Evolutionary conservation across 2,113 vertebrate species (phyloP), one percentile per base, ranked within the genome.

Genomic region (Ciconia maguari): DNA sequence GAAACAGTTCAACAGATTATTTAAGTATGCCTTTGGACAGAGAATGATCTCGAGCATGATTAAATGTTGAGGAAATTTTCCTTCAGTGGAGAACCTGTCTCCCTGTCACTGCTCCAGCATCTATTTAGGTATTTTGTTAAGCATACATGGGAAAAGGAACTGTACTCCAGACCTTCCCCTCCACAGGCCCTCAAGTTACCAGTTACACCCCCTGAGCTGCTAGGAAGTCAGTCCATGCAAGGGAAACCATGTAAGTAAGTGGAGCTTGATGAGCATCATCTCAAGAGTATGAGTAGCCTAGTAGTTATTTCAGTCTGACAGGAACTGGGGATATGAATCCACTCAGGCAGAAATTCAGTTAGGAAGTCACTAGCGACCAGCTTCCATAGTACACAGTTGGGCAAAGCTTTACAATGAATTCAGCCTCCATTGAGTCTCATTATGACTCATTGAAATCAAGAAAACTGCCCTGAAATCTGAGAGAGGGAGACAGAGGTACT

Each of bases 381-480:
- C 27, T 66, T 64, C 52, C 51, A 6, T 4, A 20, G 10, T 7
- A 19, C 0, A 3, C 17, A 52, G 4, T 0, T 48, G 34, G 13
- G 30, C 55, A 80, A 74, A 2, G 9, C 4, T 52, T 41, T 54
- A 29, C 22, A 49, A 16, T 18, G 5, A 46, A 46, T 61, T 74
- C 65, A 66, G 8, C 36, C 25, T 58, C 26, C 19, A 3, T 0
- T 49, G 9, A 54, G 83, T 78, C 55, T n/a, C 42, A 71, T 16
- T 57, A 13, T 55, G 41, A 21, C 27, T 24, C 41, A 34, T 34
- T 51, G 54, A 83, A 94, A 76, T 62, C 17, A 29, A 7, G 25
- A 71, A 68, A 48, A 29, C 44, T 64, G 29, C 12, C 30, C 49
- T 55, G 44, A 74, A 29, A 54, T 84, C 46, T 42, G 32, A 42